Evolutionary conservation across 2,888 invertebrate genomes (phyloP).

Genomic region (Megaustenia siamemsis): DNA sequence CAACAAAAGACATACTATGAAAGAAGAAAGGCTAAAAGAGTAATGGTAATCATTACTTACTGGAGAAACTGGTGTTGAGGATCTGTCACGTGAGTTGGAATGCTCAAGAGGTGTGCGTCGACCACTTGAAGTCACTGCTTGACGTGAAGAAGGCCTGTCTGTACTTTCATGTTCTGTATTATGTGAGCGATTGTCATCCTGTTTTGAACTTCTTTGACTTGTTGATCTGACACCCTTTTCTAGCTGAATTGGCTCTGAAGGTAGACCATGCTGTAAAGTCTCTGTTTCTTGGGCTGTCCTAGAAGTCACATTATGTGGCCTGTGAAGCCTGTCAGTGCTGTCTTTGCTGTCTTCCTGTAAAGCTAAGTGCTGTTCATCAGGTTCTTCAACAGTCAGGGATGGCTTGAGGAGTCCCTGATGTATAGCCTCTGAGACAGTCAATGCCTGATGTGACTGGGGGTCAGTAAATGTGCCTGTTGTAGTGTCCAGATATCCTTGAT

Average conservation of each 20-base stretch:
- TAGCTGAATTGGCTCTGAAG: constrained; percentile 14
- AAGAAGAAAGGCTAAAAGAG: background rate
- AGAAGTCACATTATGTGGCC: constrained; percentile 26
- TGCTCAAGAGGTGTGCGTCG: background rate
- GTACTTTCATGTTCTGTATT: background rate
- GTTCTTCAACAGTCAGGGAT: constrained; percentile 53
- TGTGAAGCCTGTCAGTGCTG: constrained; percentile 30
- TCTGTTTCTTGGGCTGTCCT: constrained; percentile 55
- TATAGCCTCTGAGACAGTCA: constrained; percentile 81
- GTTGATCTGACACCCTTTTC: background rate
- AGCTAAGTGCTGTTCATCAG: constrained; percentile 22
- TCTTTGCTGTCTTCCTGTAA: constrained; percentile 27
- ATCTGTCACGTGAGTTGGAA: constrained; percentile 31
- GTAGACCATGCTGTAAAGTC: constrained; percentile 14
- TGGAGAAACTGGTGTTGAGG: constrained; percentile 44
- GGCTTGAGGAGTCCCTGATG: constrained; percentile 81
- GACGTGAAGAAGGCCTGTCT: background rate
- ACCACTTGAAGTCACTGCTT: constrained; percentile 19
- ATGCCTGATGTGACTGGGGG: constrained; percentile 60
- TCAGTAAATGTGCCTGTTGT: constrained; percentile 66
- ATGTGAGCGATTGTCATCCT: background rate
- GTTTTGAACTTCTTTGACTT: background rate
- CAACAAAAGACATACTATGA: background rate
- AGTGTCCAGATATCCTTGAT: constrained; percentile 63
- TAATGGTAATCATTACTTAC: constrained; percentile 41